A percentile compares a stretch with the other conserved stretches of the same genome.
Conservation (phyloP, 1,140 invertebrate genomes). For the Ptiloglossa arizonensis region DNA sequence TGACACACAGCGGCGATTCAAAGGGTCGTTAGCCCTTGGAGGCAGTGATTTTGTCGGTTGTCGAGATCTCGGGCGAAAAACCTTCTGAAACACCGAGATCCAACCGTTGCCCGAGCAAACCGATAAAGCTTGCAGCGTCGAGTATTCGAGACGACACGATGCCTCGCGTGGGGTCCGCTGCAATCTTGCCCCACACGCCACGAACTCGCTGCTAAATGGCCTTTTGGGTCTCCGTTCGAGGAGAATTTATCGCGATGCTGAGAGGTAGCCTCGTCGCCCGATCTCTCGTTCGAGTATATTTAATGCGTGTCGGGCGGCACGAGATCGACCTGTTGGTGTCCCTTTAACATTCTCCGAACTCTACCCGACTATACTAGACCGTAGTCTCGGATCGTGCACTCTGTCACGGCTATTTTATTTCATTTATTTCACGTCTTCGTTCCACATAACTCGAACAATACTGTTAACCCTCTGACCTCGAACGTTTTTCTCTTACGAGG, state of each 20-base stretch:
- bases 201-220: conserved; percentile 37
- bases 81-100: conserved; percentile 25
- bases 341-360: not conserved
- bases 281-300: not conserved
- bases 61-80: conserved; percentile 38
- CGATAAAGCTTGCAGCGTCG: conserved; percentile 46
- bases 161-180: conserved; percentile 47
- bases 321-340: not conserved
- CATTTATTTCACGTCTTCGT: too few relatives aligned
- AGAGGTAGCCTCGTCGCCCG: not conserved
- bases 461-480: too few relatives aligned
- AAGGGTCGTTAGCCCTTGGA: conserved; percentile 25
- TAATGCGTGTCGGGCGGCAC: not conserved
- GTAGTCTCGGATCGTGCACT: too few relatives aligned
- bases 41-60: conserved; percentile 40
- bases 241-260: conserved; percentile 24
- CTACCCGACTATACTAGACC: too few relatives aligned
- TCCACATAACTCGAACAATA: too few relatives aligned
- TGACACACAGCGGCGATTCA: not conserved
- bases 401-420: too few relatives aligned
- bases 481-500: too few relatives aligned
- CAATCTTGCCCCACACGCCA: conserved; percentile 60
- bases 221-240: not conserved
- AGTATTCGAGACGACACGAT: conserved; percentile 15
- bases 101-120: conserved; percentile 30